Evolutionary conservation across 2,888 invertebrate genomes (phyloP), one percentile per base, ranked within the genome.

Genomic region (Sepiola atlantica): DNA sequence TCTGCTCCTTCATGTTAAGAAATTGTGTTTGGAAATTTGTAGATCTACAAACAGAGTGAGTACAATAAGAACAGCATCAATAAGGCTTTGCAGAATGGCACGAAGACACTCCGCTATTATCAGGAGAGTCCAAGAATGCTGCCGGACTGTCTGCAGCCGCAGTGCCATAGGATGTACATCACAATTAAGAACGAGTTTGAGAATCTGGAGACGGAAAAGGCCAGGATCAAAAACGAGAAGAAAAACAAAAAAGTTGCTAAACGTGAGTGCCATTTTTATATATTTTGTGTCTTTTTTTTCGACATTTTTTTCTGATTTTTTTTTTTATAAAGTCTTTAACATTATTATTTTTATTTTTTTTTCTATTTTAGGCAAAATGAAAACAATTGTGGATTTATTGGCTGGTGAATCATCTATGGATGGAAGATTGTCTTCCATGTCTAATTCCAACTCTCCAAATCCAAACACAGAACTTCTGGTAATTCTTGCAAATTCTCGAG

Each of bases 101-200:
- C 96, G 55, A 96, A 95, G 93, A 96, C 97, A 10, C 96, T 97
- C 14, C 96, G 96, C 93, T 97, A 97, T 95, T 98, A 98, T 96
- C 97, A 97, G 35, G 96, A 97, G 54, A 98, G 98, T 97, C 98
- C 98, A 0, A 97, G 98, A 35, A 98, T 98, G 98, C 97, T 98
- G 94, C 98, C 98, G 0, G 97, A 97, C 0, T 98, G 98, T 95
- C 97, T 97, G 35, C 95, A 95, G 0, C 97, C 97, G 0, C 94
- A 95, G 24, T 97, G 97, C 94, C 97, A 97, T 94, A 97, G 97
- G 95, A 97, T 97, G 97, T 95, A 96, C 95, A 97, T 97, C 91
- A 96, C 96, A 6, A 96, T 96, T 54, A 95, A 95, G 55, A 95
- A 96, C 45, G 94, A 94, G 21, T 96, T 95, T 94, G 95, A 95